Percentiles rank a stretch among this genome's conserved stretches.
These are phyloP conservation scores for Patella pellucida DNA, from an alignment of 2,888 invertebrate genomes.

Conservation along the genomic window DNA sequence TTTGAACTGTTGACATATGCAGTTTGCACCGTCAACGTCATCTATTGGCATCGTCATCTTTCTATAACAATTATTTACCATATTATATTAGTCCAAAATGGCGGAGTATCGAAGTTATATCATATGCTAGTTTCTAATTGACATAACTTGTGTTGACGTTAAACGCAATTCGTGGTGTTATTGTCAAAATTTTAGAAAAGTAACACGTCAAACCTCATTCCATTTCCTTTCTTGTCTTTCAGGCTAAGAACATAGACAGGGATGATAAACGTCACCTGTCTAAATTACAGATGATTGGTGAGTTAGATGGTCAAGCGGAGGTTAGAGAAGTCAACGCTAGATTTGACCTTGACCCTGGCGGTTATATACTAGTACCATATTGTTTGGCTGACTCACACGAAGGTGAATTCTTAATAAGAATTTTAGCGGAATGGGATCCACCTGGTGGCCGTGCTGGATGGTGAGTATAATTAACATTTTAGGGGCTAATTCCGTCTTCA, in stretches of 20 bases:
- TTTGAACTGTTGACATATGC: too few relatives aligned
- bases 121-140: too few relatives aligned
- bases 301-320: slow-evolving; percentile 49
- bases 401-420: slow-evolving; percentile 61
- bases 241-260: slow-evolving; percentile 58
- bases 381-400: slow-evolving; percentile 52
- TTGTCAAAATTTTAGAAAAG: too few relatives aligned
- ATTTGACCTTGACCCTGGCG: slow-evolving; percentile 63
- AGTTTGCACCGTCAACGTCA: too few relatives aligned
- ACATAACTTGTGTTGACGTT: too few relatives aligned
- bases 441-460: slow-evolving; percentile 58
- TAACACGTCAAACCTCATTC: too few relatives aligned
- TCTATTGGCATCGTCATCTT: too few relatives aligned
- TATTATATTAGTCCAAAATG: too few relatives aligned
- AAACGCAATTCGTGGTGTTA: too few relatives aligned
- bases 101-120: too few relatives aligned
- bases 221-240: slow-evolving; percentile 16
- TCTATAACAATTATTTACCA: too few relatives aligned
- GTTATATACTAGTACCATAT: slow-evolving; percentile 64
- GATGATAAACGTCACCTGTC: slow-evolving; percentile 59
- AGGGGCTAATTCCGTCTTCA: too few relatives aligned
- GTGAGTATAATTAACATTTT: slow-evolving; percentile 36
- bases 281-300: slow-evolving; percentile 51
- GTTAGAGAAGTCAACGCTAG: slow-evolving; percentile 55
- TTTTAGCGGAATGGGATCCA: slow-evolving; percentile 56